Evolutionary conservation across 2,797 vertebrate genomes (phyloP).

Genomic region (Urophycis tenuis): DNA sequence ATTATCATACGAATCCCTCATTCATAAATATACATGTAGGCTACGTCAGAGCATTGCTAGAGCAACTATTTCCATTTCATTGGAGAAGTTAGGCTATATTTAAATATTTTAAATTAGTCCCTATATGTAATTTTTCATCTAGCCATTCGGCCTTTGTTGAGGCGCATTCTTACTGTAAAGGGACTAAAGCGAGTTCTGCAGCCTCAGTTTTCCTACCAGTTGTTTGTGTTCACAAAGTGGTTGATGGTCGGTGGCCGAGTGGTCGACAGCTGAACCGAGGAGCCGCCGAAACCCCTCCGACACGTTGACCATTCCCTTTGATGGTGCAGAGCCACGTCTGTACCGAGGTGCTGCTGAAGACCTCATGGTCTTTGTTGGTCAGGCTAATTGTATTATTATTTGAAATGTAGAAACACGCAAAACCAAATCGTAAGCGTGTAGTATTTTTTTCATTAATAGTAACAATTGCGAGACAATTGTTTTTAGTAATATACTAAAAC

Average conservation of each 20-base stretch:
- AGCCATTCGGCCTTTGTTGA: too few species aligned
- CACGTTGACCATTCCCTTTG: constrained; percentile 4
- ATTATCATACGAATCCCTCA: background rate
- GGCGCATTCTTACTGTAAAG: too few species aligned
- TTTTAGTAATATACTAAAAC: background rate
- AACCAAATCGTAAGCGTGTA: background rate
- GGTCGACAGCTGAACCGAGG: constrained; percentile 25
- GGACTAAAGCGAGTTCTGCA: background rate
- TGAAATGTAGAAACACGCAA: background rate
- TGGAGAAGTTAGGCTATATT: constrained; percentile 48
- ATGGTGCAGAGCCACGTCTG: constrained; percentile 1
- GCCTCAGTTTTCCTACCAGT: too few species aligned
- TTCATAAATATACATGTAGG: constrained; percentile 60
- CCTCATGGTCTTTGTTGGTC: background rate
- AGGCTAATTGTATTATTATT: background rate
- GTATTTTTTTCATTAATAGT: background rate
- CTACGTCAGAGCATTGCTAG: constrained; percentile 17
- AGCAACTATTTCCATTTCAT: constrained; percentile 62
- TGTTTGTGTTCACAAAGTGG: background rate
- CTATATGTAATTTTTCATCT: too few species aligned
- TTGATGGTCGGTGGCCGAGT: background rate
- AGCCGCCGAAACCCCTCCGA: background rate
- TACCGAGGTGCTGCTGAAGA: background rate
- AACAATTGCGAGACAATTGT: background rate
- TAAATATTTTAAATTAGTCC: too few species aligned